These are phyloP conservation scores for Agriopis aurantiaria DNA, from an alignment of 2,888 invertebrate genomes.

Conservation along the genomic window DNA sequence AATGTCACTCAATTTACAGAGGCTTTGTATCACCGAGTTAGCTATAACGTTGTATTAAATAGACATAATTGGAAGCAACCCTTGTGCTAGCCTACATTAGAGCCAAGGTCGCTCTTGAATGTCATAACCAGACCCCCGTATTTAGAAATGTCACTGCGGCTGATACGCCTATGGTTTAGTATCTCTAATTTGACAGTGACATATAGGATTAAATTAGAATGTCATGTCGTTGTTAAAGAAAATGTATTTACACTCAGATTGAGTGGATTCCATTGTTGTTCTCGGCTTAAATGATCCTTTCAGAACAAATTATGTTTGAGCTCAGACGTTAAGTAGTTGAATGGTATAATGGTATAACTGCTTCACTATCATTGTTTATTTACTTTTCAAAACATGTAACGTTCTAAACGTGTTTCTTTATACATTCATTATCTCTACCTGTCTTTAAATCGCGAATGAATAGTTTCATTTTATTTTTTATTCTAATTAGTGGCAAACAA, in stretches of 20 bases:
- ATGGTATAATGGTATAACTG: constrained; percentile 11
- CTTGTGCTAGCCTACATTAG: constrained; percentile 70
- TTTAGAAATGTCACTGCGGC: constrained; percentile 83
- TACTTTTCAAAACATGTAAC: background rate
- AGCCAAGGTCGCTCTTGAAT: constrained; percentile 81
- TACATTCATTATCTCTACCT: too few relatives aligned
- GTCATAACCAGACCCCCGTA: constrained; percentile 81
- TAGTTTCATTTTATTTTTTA: too few relatives aligned
- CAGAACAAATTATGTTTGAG: constrained; percentile 38
- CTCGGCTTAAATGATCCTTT: constrained; percentile 50
- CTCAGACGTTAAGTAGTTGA: constrained; percentile 25
- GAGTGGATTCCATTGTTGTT: constrained; percentile 62
- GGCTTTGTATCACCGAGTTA: constrained; percentile 54
- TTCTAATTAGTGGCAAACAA: too few relatives aligned
- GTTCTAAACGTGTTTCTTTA: too few relatives aligned
- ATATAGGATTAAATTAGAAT: constrained; percentile 82
- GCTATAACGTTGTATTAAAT: constrained; percentile 59
- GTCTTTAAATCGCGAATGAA: too few relatives aligned
- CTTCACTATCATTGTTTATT: constrained; percentile 3
- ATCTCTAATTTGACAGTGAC: constrained; percentile 83
- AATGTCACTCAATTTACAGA: constrained; percentile 62
- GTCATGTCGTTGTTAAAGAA: constrained; percentile 69
- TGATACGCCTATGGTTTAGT: constrained; percentile 82
- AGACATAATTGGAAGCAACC: constrained; percentile 69
- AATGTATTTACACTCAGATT: constrained; percentile 70